Conservation (phyloP, 2,888 invertebrate genomes). For the Slavum lentiscoides region DNA sequence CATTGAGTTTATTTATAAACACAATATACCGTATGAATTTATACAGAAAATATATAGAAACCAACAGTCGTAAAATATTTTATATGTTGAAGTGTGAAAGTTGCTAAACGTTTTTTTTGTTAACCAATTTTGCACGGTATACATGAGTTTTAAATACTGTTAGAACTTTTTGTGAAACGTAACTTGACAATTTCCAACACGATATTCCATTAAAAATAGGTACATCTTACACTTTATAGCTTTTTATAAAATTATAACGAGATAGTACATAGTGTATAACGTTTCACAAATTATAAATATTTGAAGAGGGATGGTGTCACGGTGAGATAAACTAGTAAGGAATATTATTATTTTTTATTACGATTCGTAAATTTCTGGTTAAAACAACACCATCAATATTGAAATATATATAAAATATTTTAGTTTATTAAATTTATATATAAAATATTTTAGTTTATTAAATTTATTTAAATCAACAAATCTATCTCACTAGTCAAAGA, state of each 20-base stretch:
- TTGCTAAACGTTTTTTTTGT: neutral
- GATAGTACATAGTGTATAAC: neutral
- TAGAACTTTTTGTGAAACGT: too few species aligned
- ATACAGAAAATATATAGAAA: too few species aligned
- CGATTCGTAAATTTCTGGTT: neutral
- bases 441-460: too few species aligned
- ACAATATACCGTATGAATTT: too few species aligned
- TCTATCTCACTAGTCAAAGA: too few species aligned
- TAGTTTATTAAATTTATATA: too few species aligned
- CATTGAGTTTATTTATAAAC: too few species aligned
- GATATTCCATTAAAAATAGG: too few species aligned
- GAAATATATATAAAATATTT: too few species aligned
- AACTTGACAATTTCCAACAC: too few species aligned
- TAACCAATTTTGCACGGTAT: neutral
- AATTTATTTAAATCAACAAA: too few species aligned
- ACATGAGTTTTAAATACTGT: neutral
- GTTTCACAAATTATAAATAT: constrained; percentile 11
- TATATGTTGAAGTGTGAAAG: neutral
- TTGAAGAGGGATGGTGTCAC: too few species aligned
- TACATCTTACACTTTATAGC: neutral
- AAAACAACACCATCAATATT: neutral
- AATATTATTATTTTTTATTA: neutral
- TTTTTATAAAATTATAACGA: neutral
- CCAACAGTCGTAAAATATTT: neutral
- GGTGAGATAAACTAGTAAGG: neutral